Evolutionary conservation across 2,888 invertebrate genomes (phyloP), one percentile per base, ranked within the genome.

Genomic region (Elysia crispata): DNA sequence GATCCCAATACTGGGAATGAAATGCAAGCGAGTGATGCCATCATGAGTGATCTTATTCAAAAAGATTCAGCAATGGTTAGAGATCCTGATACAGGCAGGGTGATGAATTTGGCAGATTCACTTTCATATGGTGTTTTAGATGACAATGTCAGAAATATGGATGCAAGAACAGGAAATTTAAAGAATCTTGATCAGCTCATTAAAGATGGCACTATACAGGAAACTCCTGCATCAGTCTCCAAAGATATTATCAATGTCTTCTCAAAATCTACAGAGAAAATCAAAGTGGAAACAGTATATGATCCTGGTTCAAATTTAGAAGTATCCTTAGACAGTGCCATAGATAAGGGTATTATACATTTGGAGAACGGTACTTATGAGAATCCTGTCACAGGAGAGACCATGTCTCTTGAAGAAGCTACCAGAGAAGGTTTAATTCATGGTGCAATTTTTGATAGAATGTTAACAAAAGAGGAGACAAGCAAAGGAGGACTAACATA

Each of bases 381-480:
- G 1, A 97, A 98, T 93, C 96, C 96, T 1, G 94, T 96, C 88
- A 94, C 95, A 82, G 97, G 97, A 67, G 95, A 97, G 86, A 92
- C 95, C 1, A 89, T 98, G 20, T 95, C 94, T 13, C 95, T 99
- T 79, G 94, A 95, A 78, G 95, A 97, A 92, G 98, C 98, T 0
- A 94, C 98, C 28, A 94, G 95, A 73, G 94, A 96, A 84, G 97
- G 97, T 78, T 94, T 87, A 66, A 86, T 91, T 41, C 85, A 86
- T 74, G 90, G 89, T 6, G 30, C n/a, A 25, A 84, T 89, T 25
- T 78, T 88, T 28, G 89, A 88, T 66, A 87, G 85, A 80, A 83
- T 88, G 25, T 83, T 86, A 66, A 86, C 88, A 49, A 88, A 86
- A 80, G 87, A 89, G 77, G 86, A 86, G 18, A 85, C 85, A 25